These are phyloP conservation scores for Cyclopterus lumpus DNA, from an alignment of 2,797 vertebrate genomes.

Conservation along the genomic window DNA sequence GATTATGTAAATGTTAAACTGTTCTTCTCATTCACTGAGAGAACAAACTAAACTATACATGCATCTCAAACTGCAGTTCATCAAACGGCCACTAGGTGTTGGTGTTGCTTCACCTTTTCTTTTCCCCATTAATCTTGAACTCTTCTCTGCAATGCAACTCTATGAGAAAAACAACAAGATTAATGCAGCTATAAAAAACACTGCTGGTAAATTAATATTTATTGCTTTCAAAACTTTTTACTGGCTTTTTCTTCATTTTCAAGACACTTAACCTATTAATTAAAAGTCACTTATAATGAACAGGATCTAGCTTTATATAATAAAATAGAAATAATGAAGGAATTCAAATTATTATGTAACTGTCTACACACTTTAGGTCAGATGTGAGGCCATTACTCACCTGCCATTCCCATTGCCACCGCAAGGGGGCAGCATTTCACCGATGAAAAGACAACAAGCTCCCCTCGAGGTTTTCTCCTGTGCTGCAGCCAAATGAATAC, in stretches of 20 bases:
- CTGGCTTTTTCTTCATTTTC: background rate
- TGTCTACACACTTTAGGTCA: too few relatives aligned
- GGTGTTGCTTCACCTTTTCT: background rate
- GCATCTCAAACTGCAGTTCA: background rate
- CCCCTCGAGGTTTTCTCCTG: background rate
- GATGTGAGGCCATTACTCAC: background rate
- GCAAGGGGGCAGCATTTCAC: constrained; percentile 40
- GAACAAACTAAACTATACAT: background rate
- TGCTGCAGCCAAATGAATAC: background rate
- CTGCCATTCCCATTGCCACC: background rate
- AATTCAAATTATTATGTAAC: background rate
- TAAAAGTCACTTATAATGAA: background rate
- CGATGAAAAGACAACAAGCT: background rate
- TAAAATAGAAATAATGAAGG: background rate
- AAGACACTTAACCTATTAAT: too few relatives aligned
- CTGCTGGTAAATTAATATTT: too few relatives aligned
- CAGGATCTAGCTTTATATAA: background rate
- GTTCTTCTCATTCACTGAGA: background rate
- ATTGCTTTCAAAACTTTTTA: background rate
- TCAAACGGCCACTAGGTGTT: background rate
- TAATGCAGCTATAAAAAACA: background rate
- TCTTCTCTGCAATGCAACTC: too few relatives aligned
- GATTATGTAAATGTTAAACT: constrained; percentile 14
- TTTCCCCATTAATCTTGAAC: background rate
- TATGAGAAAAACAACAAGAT: background rate